phyloP scores from a whole-genome alignment of 1,140 invertebrate species.

The Drosophila albomicans region DNA sequence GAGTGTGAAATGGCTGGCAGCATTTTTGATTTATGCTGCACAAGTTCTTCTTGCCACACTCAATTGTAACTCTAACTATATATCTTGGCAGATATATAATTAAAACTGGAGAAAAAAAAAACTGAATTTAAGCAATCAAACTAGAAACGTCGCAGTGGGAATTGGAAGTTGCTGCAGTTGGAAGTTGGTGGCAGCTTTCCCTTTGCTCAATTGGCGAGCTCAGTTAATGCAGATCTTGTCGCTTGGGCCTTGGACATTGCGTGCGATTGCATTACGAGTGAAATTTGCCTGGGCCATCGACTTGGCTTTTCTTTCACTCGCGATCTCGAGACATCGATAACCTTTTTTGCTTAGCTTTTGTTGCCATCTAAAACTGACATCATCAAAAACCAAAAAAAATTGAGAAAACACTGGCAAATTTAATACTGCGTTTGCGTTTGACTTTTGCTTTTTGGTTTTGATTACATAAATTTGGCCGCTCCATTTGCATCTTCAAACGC shows the following conservation, averaged over 20 bases:
- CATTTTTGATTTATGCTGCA: constrained; percentile 74
- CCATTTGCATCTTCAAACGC: constrained; percentile 77
- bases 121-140: constrained; percentile 20
- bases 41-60: constrained; percentile 18
- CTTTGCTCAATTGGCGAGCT: constrained; percentile 37
- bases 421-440: constrained; percentile 9
- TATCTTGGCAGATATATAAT: constrained; percentile 55
- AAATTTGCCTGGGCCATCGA: constrained; percentile 53
- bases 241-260: constrained; percentile 63
- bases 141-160: constrained; percentile 38
- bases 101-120: constrained; percentile 36
- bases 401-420: constrained; percentile 26
- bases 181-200: constrained; percentile 53
- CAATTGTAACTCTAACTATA: constrained; percentile 14
- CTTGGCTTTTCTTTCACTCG: constrained; percentile 66
- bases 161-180: background rate
- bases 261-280: constrained; percentile 81
- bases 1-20: constrained; percentile 59
- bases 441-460: constrained; percentile 65
- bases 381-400: constrained; percentile 58
- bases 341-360: constrained; percentile 59
- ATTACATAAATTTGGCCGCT: constrained; percentile 80
- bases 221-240: constrained; percentile 38
- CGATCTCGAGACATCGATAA: constrained; percentile 72
- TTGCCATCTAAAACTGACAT: constrained; percentile 60